Conservation (phyloP, 1,140 invertebrate species). For the Hestina assimilis region DNA sequence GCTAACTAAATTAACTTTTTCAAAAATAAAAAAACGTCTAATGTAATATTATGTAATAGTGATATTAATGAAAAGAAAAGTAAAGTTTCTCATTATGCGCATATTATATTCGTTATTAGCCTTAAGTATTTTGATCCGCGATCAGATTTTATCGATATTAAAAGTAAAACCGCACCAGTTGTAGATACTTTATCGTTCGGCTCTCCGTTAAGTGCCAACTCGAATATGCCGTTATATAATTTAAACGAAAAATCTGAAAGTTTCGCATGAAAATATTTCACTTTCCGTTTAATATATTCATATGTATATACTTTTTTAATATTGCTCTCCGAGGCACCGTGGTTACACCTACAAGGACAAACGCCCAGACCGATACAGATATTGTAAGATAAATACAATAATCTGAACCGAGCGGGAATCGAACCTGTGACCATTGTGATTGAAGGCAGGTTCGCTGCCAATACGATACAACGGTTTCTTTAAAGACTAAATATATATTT, state of each 20-base stretch:
- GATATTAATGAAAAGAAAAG: too few species aligned
- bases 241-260: slow-evolving; percentile 10
- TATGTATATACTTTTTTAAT: slow-evolving; percentile 5
- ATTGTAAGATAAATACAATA: too few species aligned
- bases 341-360: slow-evolving; percentile 4
- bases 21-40: too few species aligned
- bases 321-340: too few species aligned
- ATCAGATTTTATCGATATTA: not conserved
- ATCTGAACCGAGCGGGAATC: too few species aligned
- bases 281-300: slow-evolving; percentile 3
- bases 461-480: too few species aligned
- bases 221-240: slow-evolving; percentile 15
- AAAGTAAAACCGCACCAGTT: not conserved
- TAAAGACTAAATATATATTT: not conserved
- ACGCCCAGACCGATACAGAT: too few species aligned
- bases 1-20: too few species aligned
- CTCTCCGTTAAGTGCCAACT: slow-evolving; percentile 10
- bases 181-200: not conserved
- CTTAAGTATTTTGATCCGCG: not conserved
- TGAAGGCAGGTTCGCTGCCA: too few species aligned
- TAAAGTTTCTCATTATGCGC: too few species aligned
- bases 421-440: too few species aligned
- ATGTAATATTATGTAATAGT: too few species aligned
- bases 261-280: slow-evolving; percentile 8
- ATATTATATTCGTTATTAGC: not conserved